A percentile compares a stretch with the other conserved stretches of the same genome.
Evolutionary conservation across 2,797 vertebrate species (phyloP).

Genomic region (Argyrosomus regius): DNA sequence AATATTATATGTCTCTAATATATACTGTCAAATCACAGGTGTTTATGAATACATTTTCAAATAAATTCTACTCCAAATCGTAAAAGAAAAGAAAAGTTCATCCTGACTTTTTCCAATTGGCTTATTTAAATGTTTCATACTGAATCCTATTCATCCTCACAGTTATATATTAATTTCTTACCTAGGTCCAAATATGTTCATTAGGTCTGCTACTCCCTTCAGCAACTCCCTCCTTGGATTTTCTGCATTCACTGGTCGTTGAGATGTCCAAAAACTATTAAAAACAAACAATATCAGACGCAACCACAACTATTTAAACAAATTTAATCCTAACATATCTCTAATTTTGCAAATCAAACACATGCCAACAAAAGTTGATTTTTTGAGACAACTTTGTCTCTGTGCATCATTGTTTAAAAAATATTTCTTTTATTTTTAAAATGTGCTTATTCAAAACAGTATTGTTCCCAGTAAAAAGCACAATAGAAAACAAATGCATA

Average conservation of each 20-base stretch:
- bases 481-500: background rate
- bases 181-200: background rate
- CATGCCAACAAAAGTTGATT: background rate
- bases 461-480: background rate
- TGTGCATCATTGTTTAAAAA: background rate
- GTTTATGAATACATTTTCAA: background rate
- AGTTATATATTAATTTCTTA: background rate
- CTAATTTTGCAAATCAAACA: background rate
- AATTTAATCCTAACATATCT: background rate
- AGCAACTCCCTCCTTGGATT: no score
- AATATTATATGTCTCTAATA: background rate
- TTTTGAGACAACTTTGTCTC: background rate
- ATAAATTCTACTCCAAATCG: background rate
- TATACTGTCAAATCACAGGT: background rate
- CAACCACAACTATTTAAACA: background rate
- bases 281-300: background rate
- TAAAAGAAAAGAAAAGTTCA: background rate
- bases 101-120: background rate
- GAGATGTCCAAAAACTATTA: no score
- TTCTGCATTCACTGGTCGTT: background rate
- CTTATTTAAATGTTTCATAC: background rate
- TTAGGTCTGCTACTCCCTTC: background rate
- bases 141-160: background rate
- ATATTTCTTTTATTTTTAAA: background rate
- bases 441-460: background rate